Base-by-base conservation (phyloP, 2,888 invertebrate species). In the Gibbula magus region DNA sequence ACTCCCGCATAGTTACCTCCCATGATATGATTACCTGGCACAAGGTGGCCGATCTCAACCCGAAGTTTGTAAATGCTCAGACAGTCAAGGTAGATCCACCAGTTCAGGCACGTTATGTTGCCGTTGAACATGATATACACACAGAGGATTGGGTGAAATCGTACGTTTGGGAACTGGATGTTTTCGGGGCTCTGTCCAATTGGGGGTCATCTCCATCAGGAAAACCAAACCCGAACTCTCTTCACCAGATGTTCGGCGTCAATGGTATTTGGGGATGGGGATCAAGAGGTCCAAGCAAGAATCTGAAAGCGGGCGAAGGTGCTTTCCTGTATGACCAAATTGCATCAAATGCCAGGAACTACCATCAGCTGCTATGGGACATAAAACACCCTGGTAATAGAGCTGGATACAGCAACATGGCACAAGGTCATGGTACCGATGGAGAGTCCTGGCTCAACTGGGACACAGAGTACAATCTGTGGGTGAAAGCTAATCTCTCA, bases 251-350 rank as follows among this genome's bases (percentile, higher is more conserved):
- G 35, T 77, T 89, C 8, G 89, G 89, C 0, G 86, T 89, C 8
- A 89, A 89, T 77, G 89, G 87, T 16, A 88, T 89, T 61, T 89
- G 89, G 89, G 88, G 89, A 0, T 89, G 89, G 89, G 88, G 87
- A 22, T 82, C 85, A 53, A 82, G 79, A 10, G 81, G 56, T 61
- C 82, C 82, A 54, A 88, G 88, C 67, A 73, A 73, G 51, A 35
- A 18, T 5, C 29, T 87, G 16, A n/a, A 77, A 4, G 29, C 78
- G 0, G 82, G 79, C 0, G 81, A 88, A 79, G 89, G 89, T 16
- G 84, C 88, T 4, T 20, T 25, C 18, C 74, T 88, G 51, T 89
- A 89, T 75, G 85, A 79, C 67, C 74, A 76, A 1, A 80, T 89
- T 8, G 86, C 88, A 18, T 86, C 87, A 16, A 85, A 87, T 73